phyloP scores from a whole-genome alignment of 2,113 vertebrate genomes.

The Naja naja region DNA sequence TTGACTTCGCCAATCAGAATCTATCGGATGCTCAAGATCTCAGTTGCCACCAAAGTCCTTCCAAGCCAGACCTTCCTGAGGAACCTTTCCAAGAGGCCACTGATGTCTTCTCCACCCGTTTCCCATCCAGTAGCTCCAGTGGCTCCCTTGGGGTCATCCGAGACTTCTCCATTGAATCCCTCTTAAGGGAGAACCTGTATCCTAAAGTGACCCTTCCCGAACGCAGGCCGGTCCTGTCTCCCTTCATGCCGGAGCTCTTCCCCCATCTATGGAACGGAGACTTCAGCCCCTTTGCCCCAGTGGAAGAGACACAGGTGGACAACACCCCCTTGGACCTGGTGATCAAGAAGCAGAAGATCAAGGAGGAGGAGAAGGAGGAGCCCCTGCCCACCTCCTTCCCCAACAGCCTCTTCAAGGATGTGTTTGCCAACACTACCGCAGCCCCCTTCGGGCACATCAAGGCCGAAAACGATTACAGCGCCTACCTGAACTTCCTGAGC shows the following conservation, averaged over 20 bases:
- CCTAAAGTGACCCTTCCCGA: slow-evolving; percentile 84
- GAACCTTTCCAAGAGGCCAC: slow-evolving; percentile 67
- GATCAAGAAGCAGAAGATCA: slow-evolving; percentile 91
- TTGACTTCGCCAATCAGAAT: slow-evolving; percentile 74
- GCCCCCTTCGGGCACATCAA: slow-evolving; percentile 84
- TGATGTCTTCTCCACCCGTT: slow-evolving; percentile 72
- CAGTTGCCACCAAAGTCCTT: slow-evolving; percentile 81
- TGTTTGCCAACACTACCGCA: slow-evolving; percentile 73
- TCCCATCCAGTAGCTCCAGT: slow-evolving; percentile 61
- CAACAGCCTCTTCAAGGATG: slow-evolving; percentile 89
- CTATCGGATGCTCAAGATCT: slow-evolving; percentile 66
- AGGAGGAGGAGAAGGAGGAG: slow-evolving; percentile 92
- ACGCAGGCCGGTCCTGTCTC: slow-evolving; percentile 81
- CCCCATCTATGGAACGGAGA: slow-evolving; percentile 88
- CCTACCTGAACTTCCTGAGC: slow-evolving; percentile 92
- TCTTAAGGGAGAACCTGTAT: slow-evolving; percentile 91
- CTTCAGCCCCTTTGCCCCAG: slow-evolving; percentile 82
- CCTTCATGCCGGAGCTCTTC: slow-evolving; percentile 87
- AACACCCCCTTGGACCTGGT: slow-evolving; percentile 85
- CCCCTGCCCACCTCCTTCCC: slow-evolving; percentile 78
- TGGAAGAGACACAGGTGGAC: slow-evolving; percentile 76
- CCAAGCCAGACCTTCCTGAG: slow-evolving; percentile 75
- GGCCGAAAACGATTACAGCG: slow-evolving; percentile 87
- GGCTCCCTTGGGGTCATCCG: slow-evolving; percentile 78
- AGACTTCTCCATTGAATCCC: slow-evolving; percentile 94